phyloP scores from a whole-genome alignment of 2,797 vertebrate species.

The Odontamblyopus rebecca region DNA sequence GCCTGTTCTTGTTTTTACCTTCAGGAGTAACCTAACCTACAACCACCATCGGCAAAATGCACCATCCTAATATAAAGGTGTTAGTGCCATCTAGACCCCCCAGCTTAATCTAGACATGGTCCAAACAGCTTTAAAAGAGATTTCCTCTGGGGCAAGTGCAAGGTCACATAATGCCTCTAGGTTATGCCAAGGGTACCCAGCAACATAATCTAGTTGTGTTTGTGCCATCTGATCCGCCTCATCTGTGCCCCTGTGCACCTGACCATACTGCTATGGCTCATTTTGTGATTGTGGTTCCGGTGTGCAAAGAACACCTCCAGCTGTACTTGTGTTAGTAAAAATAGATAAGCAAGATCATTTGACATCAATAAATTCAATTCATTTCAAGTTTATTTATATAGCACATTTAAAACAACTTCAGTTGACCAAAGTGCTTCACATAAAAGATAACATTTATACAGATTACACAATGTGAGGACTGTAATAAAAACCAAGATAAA shows the following conservation, averaged over 20 bases:
- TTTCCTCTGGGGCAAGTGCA: constrained; percentile 54
- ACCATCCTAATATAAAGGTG: constrained; percentile 48
- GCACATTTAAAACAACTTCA: too few species aligned
- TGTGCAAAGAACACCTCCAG: not conserved
- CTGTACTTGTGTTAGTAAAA: not conserved
- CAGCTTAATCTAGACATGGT: constrained; percentile 41
- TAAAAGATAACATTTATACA: too few species aligned
- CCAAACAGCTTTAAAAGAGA: constrained; percentile 66
- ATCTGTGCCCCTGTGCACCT: constrained; percentile 44
- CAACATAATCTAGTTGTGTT: constrained; percentile 61
- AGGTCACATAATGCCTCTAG: constrained; percentile 66
- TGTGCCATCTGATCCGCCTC: constrained; percentile 62
- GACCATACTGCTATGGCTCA: constrained; percentile 24
- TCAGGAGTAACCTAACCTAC: constrained; percentile 15
- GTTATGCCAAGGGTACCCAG: constrained; percentile 59
- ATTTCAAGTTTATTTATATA: too few species aligned
- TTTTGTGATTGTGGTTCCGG: not conserved
- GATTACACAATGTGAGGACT: too few species aligned
- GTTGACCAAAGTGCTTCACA: too few species aligned
- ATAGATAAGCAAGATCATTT: not conserved
- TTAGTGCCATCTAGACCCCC: constrained; percentile 49
- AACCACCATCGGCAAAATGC: constrained; percentile 24
- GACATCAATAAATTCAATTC: not conserved
- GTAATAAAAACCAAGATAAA: too few species aligned
- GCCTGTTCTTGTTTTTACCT: constrained; percentile 16